These are phyloP conservation scores for Cephonodes hylas DNA, from an alignment of 2,888 invertebrate genomes.

Conservation along the genomic window DNA sequence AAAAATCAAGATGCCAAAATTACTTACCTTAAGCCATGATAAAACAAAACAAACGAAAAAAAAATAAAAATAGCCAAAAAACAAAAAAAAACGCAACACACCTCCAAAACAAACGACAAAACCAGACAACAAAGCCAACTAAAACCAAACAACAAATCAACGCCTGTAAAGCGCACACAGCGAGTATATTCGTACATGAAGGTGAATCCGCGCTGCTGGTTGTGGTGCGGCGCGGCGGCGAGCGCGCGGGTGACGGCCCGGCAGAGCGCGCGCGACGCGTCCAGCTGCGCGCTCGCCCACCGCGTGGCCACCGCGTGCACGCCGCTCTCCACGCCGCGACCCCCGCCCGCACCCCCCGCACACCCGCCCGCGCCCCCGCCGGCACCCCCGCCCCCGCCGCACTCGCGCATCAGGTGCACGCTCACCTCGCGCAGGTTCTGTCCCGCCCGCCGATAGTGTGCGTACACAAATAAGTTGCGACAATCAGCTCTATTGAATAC, in stretches of 20 bases:
- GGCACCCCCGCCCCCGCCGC: slow-evolving; percentile 83
- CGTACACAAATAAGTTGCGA: background rate
- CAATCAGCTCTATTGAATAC: too few relatives aligned
- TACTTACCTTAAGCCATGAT: background rate
- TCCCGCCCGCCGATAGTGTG: slow-evolving; percentile 6
- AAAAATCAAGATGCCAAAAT: background rate
- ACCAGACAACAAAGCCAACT: slow-evolving; percentile 13
- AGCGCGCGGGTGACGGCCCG: slow-evolving; percentile 86
- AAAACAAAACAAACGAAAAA: slow-evolving; percentile 19
- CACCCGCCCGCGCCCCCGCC: slow-evolving; percentile 41
- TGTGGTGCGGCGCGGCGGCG: slow-evolving; percentile 84
- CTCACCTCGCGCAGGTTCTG: slow-evolving; percentile 92
- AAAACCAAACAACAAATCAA: slow-evolving; percentile 9
- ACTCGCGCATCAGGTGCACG: slow-evolving; percentile 87
- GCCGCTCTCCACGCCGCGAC: slow-evolving; percentile 52
- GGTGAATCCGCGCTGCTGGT: slow-evolving; percentile 88
- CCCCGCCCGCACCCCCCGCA: slow-evolving; percentile 82
- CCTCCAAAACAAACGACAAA: slow-evolving; percentile 18
- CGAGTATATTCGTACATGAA: slow-evolving; percentile 82
- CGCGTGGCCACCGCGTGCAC: slow-evolving; percentile 91
- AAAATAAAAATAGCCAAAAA: slow-evolving; percentile 18
- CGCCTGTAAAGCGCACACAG: background rate
- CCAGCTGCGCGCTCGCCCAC: slow-evolving; percentile 90
- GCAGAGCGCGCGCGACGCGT: slow-evolving; percentile 88
- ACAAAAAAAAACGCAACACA: slow-evolving; percentile 19